Evolutionary conservation across 2,113 vertebrate species (phyloP).

Genomic region (Mungos mungo): DNA sequence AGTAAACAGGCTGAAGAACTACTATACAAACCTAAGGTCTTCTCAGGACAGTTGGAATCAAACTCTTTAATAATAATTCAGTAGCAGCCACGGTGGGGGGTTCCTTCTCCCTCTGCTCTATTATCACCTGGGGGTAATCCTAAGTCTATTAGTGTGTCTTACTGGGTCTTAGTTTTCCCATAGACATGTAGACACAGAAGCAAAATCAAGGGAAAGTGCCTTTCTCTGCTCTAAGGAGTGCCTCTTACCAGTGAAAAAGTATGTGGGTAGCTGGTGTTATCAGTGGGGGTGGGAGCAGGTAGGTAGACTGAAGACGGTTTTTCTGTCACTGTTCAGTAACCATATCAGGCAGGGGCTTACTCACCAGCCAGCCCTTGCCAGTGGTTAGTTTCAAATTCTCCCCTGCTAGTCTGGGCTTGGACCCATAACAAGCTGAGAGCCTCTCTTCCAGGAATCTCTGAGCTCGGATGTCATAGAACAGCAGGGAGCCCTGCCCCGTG

Average conservation of each 20-base stretch:
- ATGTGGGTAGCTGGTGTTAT: neutral
- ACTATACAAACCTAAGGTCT: neutral
- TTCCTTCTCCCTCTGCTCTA: neutral
- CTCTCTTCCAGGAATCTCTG: constrained; percentile 95
- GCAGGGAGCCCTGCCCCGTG: constrained; percentile 95
- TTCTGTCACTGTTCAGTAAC: neutral
- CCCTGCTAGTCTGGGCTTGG: constrained; percentile 89
- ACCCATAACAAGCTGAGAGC: constrained; percentile 81
- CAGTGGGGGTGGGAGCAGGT: neutral
- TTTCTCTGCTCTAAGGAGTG: neutral
- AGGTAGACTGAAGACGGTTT: neutral
- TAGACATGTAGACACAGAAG: neutral
- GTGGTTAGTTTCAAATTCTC: constrained; percentile 95
- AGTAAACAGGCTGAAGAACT: neutral
- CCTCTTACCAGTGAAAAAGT: neutral
- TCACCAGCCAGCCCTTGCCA: constrained; percentile 98
- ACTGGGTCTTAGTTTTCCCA: neutral
- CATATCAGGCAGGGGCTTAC: constrained; percentile 56
- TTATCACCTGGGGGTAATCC: neutral
- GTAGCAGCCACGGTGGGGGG: neutral
- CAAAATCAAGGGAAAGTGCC: neutral
- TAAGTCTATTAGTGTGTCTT: neutral
- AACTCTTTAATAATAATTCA: neutral
- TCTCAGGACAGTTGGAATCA: neutral
- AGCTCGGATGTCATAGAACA: constrained; percentile 98